A percentile compares a stretch with the other conserved stretches of the same genome.
Evolutionary conservation across 2,797 vertebrate genomes (phyloP).

Genomic region (Argentina silus): DNA sequence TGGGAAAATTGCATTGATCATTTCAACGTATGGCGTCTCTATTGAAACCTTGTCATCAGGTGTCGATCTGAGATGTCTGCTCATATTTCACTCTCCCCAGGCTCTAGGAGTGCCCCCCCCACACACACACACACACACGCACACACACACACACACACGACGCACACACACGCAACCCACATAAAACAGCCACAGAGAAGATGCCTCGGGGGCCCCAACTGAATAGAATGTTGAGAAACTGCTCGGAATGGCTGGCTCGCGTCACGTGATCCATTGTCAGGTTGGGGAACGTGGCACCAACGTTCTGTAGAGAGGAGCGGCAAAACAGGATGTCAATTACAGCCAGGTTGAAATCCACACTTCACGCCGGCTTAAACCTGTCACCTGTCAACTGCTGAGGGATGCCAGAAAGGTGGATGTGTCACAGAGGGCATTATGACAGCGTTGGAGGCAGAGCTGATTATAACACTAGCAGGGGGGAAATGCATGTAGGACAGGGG

Average conservation of each 20-base stretch:
- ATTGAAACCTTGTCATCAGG: constrained; percentile 22
- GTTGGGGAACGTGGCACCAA: constrained; percentile 40
- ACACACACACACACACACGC: constrained; percentile 6
- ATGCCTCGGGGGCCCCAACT: not conserved
- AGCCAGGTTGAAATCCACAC: constrained; percentile 68
- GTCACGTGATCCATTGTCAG: constrained; percentile 39
- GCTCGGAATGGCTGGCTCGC: constrained; percentile 18
- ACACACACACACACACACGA: constrained; percentile 9
- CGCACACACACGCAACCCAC: not conserved
- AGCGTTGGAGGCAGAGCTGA: not conserved
- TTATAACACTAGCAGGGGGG: not conserved
- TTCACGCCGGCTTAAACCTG: constrained; percentile 60
- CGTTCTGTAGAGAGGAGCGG: constrained; percentile 26
- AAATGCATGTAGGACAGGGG: not conserved
- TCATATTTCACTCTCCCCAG: constrained; percentile 49
- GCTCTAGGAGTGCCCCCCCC: not conserved
- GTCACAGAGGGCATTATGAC: not conserved
- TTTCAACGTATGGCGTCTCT: not conserved
- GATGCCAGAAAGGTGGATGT: constrained; percentile 58
- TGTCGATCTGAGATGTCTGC: constrained; percentile 30
- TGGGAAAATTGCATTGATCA: constrained; percentile 25
- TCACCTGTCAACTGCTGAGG: constrained; percentile 61
- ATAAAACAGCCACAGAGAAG: constrained; percentile 1
- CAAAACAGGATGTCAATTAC: constrained; percentile 66
- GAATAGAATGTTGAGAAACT: not conserved